A percentile compares a stretch with the other conserved stretches of the same genome.
Conservation (phyloP, 2,888 invertebrate species). For the Cyclophora punctaria region DNA sequence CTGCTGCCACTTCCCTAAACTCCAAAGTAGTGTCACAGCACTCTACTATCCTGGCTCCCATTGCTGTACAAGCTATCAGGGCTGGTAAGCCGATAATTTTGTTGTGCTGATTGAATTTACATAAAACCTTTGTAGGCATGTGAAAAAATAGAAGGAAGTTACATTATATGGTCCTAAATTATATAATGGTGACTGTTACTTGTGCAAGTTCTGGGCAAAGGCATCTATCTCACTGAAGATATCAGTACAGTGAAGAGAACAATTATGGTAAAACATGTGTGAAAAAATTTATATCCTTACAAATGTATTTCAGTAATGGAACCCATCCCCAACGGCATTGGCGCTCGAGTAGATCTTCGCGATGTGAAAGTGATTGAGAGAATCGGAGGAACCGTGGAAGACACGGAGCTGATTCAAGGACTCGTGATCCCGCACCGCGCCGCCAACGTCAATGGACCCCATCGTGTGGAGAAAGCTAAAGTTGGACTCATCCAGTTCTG, state of each 20-base stretch:
- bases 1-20: slow-evolving; percentile 98
- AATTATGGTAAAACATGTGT: too few species aligned
- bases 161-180: too few species aligned
- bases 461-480: slow-evolving; percentile 96
- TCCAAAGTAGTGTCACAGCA: slow-evolving; percentile 99
- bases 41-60: slow-evolving; percentile 94
- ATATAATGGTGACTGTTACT: too few species aligned
- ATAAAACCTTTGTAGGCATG: too few species aligned
- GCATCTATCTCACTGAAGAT: too few species aligned
- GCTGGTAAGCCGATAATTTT: slow-evolving; percentile 72
- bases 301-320: slow-evolving; percentile 56
- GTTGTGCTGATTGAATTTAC: too few species aligned
- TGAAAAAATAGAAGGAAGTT: too few species aligned
- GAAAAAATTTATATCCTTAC: too few species aligned
- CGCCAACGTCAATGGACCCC: slow-evolving; percentile 93
- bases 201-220: too few species aligned
- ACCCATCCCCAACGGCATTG: slow-evolving; percentile 73
- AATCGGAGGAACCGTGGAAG: slow-evolving; percentile 97
- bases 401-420: slow-evolving; percentile 96
- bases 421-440: slow-evolving; percentile 94
- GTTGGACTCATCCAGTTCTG: slow-evolving; percentile 99
- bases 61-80: slow-evolving; percentile 97
- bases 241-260: too few species aligned
- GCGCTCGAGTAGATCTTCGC: slow-evolving; percentile 89
- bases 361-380: slow-evolving; percentile 98